Evolutionary conservation across 1,140 invertebrate species (phyloP), one percentile per base, ranked within the genome.

Genomic region (Hirudo medicinalis): DNA sequence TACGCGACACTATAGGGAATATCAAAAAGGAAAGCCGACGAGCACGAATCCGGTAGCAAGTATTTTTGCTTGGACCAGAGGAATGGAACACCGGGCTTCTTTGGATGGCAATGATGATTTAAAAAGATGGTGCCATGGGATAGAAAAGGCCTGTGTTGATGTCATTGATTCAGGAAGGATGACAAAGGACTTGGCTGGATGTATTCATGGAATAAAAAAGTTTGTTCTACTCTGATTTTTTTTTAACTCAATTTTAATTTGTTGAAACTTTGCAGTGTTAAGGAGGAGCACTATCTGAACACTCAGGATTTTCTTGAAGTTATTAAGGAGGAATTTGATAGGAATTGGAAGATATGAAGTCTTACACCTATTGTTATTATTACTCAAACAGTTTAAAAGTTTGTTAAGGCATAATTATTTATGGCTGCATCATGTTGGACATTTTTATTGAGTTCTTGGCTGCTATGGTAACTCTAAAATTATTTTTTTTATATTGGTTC

Each of bases 161-260:
- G 97, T 93, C 0, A 94, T 99, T 73, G 94, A 98, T 81, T 84
- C 87, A 75, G 95, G 94, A 40, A 85, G 86, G 71, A 97, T 99
- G 93, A 99, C 96, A 32, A 99, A 99, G 82, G 96, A 99, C 87
- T 86, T 99, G 77, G 95, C 95, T 67, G 94, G 95, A 79, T 98
- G 95, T 81, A 94, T 97, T 75, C 93, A 98, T 82, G 94, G 94
- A 73, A 88, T 82, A 11, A 83, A 82, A 73, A 82, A 82, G 81
- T 82, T 76, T 80, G 77, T 77, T 9, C 36, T 70, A 32, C 69
- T 69, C 8, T 0, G 40, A 67, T 54, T 22, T 40, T 43, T 74
- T 67, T 70, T 57, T n/a, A n/a, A n/a, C 63, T 69, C 75, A 69
- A 54, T 66, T 71, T 43, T 15, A 22, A 25, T 63, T 63, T 63